Evolutionary conservation across 1,140 invertebrate species (phyloP), one percentile per base, ranked within the genome.

Genomic region (Zaprionus africanus): DNA sequence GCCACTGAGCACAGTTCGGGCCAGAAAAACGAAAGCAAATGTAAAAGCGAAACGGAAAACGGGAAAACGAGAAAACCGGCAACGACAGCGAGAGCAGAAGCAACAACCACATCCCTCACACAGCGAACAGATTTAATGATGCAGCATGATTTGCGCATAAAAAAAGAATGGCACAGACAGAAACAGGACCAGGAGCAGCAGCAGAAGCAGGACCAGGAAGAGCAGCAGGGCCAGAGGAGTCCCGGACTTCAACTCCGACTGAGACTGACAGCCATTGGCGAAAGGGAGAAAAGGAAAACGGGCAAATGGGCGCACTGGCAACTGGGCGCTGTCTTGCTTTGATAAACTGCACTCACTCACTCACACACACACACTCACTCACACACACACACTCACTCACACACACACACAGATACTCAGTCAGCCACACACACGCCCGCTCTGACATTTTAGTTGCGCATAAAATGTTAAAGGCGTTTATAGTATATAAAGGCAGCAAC

Each of bases 121-220:
- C 64, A 76, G 70, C 58, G 65, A 51, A 82, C 76, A 82, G 84
- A 91, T 91, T 91, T 91, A 91, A 91, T 88, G 88, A 88, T 91
- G 81, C 88, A 91, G 87, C 81, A 91, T 91, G 87, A 91, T 83
- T 91, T 91, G 83, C 76, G 76, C 81, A 91, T 91, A 91, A 91
- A 91, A 87, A 83, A 81, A 78, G 74, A 74, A 73, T 68, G 56
- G 63, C 54, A 83, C 43, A 56, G 58, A 68, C 41, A 67, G 34
- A 60, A 28, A 46, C 51, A 62, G 57, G 19, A 54, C 15, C 34
- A 62, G 15, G 1, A 41, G 0, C 28, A 34, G 46, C 24, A 65
- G 4, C 38, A 41, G 15, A 0, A 41, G 4, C 28, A 34, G 43
- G 15, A 49, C 1, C 31, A 63, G 46, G 19, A 62, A 26, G 19